Evolutionary conservation across 2,797 vertebrate species (phyloP).

Genomic region (Enteromius argenteus): DNA sequence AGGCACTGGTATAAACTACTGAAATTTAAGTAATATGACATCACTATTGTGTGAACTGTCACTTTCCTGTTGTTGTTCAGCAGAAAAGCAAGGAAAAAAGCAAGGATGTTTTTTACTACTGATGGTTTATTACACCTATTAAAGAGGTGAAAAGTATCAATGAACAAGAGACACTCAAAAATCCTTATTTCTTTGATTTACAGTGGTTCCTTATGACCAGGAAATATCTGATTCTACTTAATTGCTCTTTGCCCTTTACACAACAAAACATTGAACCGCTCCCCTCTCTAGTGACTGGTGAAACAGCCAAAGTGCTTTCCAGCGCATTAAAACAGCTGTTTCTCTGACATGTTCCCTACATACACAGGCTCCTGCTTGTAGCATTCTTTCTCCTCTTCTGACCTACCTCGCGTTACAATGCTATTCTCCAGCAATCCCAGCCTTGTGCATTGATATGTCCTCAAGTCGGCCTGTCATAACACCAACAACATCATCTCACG

Average conservation of each 20-base stretch:
- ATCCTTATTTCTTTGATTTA: neutral
- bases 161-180: neutral
- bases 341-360: constrained; percentile 20
- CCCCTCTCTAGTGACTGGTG: constrained; percentile 15
- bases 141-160: neutral
- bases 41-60: neutral
- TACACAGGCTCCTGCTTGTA: constrained; percentile 56
- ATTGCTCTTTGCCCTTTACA: constrained; percentile 12
- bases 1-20: neutral
- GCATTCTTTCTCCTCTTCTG: constrained; percentile 39
- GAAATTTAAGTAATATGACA: constrained; percentile 1
- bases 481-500: neutral
- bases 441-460: neutral
- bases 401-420: neutral
- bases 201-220: neutral
- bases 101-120: constrained; percentile 46
- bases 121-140: neutral
- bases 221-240: neutral
- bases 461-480: neutral
- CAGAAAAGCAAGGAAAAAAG: constrained; percentile 49
- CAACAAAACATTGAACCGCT: constrained; percentile 5
- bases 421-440: constrained; percentile 5
- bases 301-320: neutral
- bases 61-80: constrained; percentile 28
- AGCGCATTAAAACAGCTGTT: constrained; percentile 31